Conservation (phyloP, 2,888 invertebrate genomes). For the Mesorhabditis spiculigera region DNA sequence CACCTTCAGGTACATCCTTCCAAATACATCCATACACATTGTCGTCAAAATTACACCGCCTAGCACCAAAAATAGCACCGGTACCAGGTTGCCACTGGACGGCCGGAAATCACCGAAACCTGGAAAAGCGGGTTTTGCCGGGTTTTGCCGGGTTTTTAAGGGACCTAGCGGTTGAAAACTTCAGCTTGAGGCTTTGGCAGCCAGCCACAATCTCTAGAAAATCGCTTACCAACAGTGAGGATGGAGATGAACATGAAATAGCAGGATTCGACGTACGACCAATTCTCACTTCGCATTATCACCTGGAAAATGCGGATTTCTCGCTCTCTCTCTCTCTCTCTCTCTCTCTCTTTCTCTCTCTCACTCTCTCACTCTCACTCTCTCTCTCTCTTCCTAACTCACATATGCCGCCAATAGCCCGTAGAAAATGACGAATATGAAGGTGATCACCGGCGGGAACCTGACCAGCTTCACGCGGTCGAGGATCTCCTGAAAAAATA, state of each 20-base stretch:
- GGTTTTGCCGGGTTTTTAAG: too few species aligned
- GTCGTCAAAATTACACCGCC: conserved; percentile 56
- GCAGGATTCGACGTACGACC: conserved; percentile 52
- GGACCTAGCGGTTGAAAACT: too few species aligned
- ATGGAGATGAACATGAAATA: conserved; percentile 57
- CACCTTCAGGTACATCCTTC: conserved; percentile 52
- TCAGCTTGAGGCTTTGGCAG: too few species aligned
- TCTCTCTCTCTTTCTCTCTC: conserved; percentile 10
- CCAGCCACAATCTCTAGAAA: too few species aligned
- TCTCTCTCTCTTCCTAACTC: conserved; percentile 9
- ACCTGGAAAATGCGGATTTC: neutral
- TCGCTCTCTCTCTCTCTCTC: neutral
- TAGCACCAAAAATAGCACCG: conserved; percentile 32
- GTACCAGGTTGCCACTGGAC: conserved; percentile 37
- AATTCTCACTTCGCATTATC: conserved; percentile 28
- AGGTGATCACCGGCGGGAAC: conserved; percentile 54
- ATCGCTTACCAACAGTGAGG: conserved; percentile 50
- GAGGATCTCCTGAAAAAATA: conserved; percentile 38
- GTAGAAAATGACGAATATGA: conserved; percentile 51
- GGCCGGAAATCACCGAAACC: conserved; percentile 57
- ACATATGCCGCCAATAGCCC: conserved; percentile 49
- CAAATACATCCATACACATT: conserved; percentile 57
- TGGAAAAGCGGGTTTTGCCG: conserved; percentile 14
- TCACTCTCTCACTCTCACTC: conserved; percentile 6
- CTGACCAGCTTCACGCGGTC: conserved; percentile 51